These are phyloP conservation scores for Myotis findleyi DNA, from an alignment of 2,797 vertebrate genomes.

Conservation along the genomic window DNA sequence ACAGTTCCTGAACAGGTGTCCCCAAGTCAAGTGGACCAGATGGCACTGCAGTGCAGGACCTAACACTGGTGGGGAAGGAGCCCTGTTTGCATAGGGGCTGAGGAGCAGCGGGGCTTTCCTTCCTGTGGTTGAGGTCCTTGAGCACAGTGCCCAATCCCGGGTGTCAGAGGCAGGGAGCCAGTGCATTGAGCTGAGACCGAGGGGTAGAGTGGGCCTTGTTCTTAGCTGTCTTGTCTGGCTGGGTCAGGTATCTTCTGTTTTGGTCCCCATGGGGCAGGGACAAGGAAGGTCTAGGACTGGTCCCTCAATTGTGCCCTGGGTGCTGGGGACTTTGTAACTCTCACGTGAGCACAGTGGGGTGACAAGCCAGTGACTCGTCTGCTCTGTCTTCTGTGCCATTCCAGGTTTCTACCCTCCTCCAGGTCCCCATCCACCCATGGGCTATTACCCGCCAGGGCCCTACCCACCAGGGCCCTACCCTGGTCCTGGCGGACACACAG, in stretches of 20 bases:
- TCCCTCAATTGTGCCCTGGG: rapidly evolving
- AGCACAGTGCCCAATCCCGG: neutral
- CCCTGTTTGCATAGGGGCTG: neutral
- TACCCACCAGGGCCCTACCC: constrained; percentile 89
- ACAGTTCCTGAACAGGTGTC: neutral
- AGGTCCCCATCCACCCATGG: constrained; percentile 86
- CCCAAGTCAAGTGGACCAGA: neutral
- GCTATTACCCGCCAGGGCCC: constrained; percentile 87
- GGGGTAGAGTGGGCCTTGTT: neutral
- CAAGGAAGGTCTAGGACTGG: neutral
- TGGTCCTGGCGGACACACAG: constrained; percentile 92
- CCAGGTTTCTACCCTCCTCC: constrained; percentile 87
- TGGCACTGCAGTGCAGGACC: neutral
- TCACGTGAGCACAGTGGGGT: neutral
- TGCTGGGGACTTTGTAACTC: neutral
- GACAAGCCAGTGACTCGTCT: neutral
- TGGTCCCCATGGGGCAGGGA: neutral
- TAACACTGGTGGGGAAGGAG: neutral
- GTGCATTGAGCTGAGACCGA: neutral
- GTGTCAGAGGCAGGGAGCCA: neutral
- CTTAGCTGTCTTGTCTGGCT: neutral
- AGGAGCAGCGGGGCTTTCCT: neutral
- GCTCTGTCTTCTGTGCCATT: constrained; percentile 34
- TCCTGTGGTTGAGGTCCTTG: neutral
- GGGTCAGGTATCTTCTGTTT: neutral